Evolutionary conservation across 2,797 vertebrate species (phyloP), one percentile per base, ranked within the genome.

Genomic region (Gobionotothen gibberifrons): DNA sequence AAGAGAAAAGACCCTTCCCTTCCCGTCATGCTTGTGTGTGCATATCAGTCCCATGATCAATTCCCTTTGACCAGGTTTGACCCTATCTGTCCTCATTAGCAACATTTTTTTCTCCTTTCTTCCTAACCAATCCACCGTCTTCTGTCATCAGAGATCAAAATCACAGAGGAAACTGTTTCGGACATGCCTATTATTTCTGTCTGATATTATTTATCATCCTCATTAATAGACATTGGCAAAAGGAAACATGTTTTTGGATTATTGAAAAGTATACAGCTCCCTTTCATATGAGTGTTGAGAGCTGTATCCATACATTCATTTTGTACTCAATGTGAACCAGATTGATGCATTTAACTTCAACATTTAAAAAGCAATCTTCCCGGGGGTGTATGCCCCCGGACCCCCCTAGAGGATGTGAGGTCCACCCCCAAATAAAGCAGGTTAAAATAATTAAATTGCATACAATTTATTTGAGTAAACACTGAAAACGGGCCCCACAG

Each of bases 21-120:
- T 66, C 59, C 52, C 39, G 29, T 59, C 51, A 53, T 48, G 71
- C 76, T 49, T 73, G 55, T 59, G 48, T 81, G 68, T 66, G 59
- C 39, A n/a, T 67, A 64, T 72, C 77, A 68, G 40, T 53, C 21
- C 56, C 17, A 49, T 79, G 43, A 76, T 83, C 69, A 71, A 72
- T 85, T 81, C 76, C 72, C 69, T 75, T 72, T 84, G 77, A 87
- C 71, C 70, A 74, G 60, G 44, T 90, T 66, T 82, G 72, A 78
- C 71, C 76, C n/a, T 10, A 8, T 67, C 49, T 84, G 32, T 80
- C 70, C 59, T 86, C 82, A 84, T 82, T 82, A 85, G 57, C 72
- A 62, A 47, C 29, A 39, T 42, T 40, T 22, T 36, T 49, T 17
- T 47, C 58, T 68, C 12, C 56, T 46, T 72, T 57, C 67, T 16